Evolutionary conservation across 2,113 vertebrate genomes (phyloP).

Genomic region (Dunckerocampus dactyliophorus): DNA sequence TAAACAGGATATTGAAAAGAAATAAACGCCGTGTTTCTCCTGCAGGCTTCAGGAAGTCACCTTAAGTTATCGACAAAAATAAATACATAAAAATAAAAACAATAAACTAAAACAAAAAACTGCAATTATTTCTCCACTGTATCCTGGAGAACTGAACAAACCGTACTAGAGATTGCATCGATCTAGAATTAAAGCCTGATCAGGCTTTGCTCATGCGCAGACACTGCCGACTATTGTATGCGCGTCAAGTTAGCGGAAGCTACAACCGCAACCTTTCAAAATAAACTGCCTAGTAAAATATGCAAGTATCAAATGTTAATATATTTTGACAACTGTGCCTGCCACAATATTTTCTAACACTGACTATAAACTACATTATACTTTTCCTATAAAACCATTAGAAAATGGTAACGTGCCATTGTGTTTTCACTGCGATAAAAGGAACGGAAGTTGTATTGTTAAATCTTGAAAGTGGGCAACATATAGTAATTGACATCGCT

Average conservation of each 20-base stretch:
- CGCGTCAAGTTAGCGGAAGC: not conserved
- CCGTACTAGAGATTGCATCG: conserved; percentile 8
- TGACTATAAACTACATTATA: too few relatives aligned
- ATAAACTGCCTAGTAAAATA: not conserved
- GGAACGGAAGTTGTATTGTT: not conserved
- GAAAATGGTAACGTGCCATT: not conserved
- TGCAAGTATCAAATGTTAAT: not conserved
- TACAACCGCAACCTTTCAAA: conserved; percentile 9
- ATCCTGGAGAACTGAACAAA: conserved; percentile 6
- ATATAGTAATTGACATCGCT: not conserved
- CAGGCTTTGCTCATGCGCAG: conserved; percentile 45
- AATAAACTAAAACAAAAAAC: not conserved
- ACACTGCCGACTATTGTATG: not conserved
- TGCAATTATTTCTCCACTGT: conserved; percentile 4
- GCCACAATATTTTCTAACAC: not conserved
- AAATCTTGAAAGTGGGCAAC: not conserved
- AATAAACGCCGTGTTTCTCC: not conserved
- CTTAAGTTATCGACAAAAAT: not conserved
- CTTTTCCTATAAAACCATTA: too few relatives aligned
- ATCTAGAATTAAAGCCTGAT: conserved; percentile 32
- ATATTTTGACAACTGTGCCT: not conserved
- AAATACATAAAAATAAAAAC: not conserved
- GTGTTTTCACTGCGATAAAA: not conserved
- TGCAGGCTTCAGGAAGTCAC: conserved; percentile 4
- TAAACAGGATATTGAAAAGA: too few relatives aligned